Evolutionary conservation across 2,888 invertebrate species (phyloP).

Genomic region (Hyposoter dolosus): DNA sequence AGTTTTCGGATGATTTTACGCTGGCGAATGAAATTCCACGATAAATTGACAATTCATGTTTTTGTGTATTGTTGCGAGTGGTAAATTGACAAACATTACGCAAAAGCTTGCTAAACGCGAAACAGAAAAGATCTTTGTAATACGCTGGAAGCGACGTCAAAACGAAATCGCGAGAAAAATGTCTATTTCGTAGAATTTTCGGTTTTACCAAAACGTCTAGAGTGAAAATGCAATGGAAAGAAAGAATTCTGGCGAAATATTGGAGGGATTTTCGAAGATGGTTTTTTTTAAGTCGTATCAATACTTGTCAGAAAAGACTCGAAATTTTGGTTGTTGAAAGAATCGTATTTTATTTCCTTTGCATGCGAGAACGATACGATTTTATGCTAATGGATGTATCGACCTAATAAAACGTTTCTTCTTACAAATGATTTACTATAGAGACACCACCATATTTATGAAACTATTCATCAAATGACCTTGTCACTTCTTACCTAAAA

Average conservation of each 20-base stretch:
- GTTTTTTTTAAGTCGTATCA: background rate
- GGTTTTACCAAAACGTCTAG: background rate
- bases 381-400: background rate
- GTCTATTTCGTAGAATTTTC: background rate
- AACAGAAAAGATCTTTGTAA: no score
- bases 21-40: background rate
- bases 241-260: background rate
- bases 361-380: background rate
- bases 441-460: background rate
- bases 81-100: background rate
- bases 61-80: background rate
- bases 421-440: background rate
- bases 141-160: background rate
- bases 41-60: background rate
- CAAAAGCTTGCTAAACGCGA: no score
- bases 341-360: background rate
- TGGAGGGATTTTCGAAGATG: background rate
- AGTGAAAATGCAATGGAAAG: background rate
- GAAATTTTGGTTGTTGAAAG: background rate
- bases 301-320: background rate
- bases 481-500: background rate
- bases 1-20: background rate
- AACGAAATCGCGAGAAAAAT: background rate
- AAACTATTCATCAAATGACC: constrained; percentile 3
- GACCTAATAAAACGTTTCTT: background rate